Percentiles rank a stretch among this genome's conserved stretches.
phyloP scores from a whole-genome alignment of 1,140 invertebrate genomes.

The Colletes gigas region DNA sequence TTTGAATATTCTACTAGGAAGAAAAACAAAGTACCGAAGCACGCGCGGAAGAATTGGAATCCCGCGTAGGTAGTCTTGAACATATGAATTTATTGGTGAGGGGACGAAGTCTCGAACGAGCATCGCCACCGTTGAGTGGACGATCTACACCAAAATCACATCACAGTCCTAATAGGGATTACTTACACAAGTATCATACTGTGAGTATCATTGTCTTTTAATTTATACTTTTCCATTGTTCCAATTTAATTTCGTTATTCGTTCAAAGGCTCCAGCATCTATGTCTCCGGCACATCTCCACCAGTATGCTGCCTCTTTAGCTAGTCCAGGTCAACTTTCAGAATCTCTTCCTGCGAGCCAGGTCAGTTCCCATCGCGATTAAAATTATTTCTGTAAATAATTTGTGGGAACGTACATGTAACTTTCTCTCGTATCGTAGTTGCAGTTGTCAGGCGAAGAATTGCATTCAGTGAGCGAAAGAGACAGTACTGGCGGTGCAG shows the following conservation, averaged over 20 bases:
- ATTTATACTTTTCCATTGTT: neutral
- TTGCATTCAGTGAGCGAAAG: constrained; percentile 84
- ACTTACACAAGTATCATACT: constrained; percentile 92
- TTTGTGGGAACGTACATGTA: neutral
- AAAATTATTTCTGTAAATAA: neutral
- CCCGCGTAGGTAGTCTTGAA: constrained; percentile 96
- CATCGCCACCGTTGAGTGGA: constrained; percentile 90
- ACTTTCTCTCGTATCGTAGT: constrained; percentile 75
- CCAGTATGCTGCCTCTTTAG: constrained; percentile 86
- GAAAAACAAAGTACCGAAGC: constrained; percentile 99
- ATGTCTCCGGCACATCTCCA: constrained; percentile 94
- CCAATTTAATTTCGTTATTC: constrained; percentile 70
- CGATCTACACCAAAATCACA: constrained; percentile 90
- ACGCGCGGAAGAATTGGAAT: constrained; percentile 97
- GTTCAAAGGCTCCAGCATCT: constrained; percentile 89
- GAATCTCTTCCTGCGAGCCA: constrained; percentile 91
- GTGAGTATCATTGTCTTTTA: constrained; percentile 81
- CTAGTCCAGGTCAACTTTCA: constrained; percentile 85
- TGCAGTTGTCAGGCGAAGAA: constrained; percentile 88
- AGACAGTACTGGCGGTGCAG: constrained; percentile 85
- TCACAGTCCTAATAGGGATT: constrained; percentile 89
- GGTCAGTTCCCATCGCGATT: constrained; percentile 81
- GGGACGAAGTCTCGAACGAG: constrained; percentile 87
- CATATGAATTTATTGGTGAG: constrained; percentile 93
- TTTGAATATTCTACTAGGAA: constrained; percentile 84